Conservation (phyloP, 2,888 invertebrate genomes). For the Carcina quercana region DNA sequence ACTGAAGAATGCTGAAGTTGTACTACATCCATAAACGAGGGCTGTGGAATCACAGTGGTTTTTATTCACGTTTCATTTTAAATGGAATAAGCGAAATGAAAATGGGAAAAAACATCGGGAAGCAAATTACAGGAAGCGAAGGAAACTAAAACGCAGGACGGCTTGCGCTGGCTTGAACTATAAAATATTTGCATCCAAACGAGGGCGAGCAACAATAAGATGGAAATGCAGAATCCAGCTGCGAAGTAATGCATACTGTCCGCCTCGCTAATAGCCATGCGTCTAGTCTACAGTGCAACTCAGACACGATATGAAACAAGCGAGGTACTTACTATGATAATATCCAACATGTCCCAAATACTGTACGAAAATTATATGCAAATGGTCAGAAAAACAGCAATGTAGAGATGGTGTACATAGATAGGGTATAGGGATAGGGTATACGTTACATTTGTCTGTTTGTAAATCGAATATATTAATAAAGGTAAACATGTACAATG, state of each 20-base stretch:
- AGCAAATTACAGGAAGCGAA: constrained; percentile 58
- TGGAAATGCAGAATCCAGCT: constrained; percentile 52
- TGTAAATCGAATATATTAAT: no score
- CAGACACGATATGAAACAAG: neutral
- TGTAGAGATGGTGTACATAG: no score
- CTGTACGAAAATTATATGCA: no score
- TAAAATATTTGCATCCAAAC: constrained; percentile 68
- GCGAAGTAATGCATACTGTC: constrained; percentile 44
- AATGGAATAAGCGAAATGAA: constrained; percentile 50
- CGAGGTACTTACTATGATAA: neutral
- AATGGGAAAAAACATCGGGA: constrained; percentile 38
- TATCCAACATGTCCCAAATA: no score
- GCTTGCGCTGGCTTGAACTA: constrained; percentile 49
- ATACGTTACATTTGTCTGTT: no score
- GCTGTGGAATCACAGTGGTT: constrained; percentile 25
- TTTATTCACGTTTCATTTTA: constrained; percentile 45
- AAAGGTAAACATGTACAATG: no score
- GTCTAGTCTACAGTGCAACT: constrained; percentile 22
- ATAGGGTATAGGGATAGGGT: no score
- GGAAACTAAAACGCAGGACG: constrained; percentile 51
- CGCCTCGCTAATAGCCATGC: constrained; percentile 31
- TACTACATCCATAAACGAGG: constrained; percentile 19
- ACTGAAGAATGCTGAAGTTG: constrained; percentile 10
- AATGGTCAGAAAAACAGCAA: no score
- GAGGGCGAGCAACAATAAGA: constrained; percentile 58